These are phyloP conservation scores for Cossypha polioptera DNA, from an alignment of 2,797 vertebrate species.

Conservation along the genomic window DNA sequence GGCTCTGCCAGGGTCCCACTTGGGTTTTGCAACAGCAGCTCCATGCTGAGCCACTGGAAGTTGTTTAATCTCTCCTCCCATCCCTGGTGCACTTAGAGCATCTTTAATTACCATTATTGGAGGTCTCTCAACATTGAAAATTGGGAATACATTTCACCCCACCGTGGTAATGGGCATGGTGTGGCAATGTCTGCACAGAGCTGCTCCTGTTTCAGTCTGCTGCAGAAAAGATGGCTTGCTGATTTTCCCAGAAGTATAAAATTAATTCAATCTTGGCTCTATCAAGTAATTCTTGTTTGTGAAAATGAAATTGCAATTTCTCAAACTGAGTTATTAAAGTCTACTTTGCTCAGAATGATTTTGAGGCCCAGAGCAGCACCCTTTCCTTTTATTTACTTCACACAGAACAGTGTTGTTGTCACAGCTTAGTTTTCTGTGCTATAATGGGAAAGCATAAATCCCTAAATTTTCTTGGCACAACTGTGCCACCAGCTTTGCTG, in stretches of 20 bases:
- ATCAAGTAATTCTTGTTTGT: not conserved
- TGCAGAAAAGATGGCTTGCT: not conserved
- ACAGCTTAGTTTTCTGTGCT: not conserved
- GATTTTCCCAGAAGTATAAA: not conserved
- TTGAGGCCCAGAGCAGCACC: not conserved
- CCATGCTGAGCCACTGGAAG: not conserved
- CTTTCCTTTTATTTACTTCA: not conserved
- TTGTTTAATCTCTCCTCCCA: not conserved
- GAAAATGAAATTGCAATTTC: not conserved
- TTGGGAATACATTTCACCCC: not conserved
- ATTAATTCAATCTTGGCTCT: not conserved
- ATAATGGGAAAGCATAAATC: not conserved
- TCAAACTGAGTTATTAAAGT: not conserved
- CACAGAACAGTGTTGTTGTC: not conserved
- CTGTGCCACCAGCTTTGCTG: not conserved
- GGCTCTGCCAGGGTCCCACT: not conserved
- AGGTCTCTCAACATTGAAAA: conserved; percentile 20
- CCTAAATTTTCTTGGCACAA: not conserved
- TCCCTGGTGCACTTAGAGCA: not conserved
- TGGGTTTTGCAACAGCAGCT: not conserved
- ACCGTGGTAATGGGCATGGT: not conserved
- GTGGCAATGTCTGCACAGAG: not conserved
- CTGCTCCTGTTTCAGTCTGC: not conserved
- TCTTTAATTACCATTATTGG: conserved; percentile 28
- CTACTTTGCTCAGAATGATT: not conserved